Percentiles rank a stretch among this genome's conserved stretches.
Conservation (phyloP, 2,888 invertebrate genomes). For the Thymelicus lineola region DNA sequence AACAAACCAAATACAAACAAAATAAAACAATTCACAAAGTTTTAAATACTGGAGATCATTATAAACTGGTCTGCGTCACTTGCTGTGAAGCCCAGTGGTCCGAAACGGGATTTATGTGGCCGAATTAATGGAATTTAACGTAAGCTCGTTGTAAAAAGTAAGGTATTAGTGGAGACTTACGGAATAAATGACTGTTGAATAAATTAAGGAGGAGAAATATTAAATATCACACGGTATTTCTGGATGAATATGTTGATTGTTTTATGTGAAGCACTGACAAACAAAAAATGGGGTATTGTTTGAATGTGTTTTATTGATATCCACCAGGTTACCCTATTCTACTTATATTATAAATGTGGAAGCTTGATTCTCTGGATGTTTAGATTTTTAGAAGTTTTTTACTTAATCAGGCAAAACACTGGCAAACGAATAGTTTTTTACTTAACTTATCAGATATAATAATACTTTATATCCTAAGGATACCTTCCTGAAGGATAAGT, state of each 20-base stretch:
- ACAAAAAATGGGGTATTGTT: no score
- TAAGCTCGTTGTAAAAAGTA: conserved; percentile 60
- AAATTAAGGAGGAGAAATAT: conserved; percentile 21
- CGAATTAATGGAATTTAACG: conserved; percentile 67
- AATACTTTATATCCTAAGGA: no score
- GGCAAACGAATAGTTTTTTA: no score
- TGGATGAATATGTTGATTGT: not conserved
- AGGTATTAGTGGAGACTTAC: conserved; percentile 39
- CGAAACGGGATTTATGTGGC: conserved; percentile 64
- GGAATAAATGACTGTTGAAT: conserved; percentile 29
- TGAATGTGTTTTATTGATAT: no score
- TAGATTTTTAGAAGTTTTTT: no score
- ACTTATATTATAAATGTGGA: no score
- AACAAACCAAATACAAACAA: conserved; percentile 15
- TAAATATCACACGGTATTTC: not conserved
- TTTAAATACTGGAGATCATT: conserved; percentile 42
- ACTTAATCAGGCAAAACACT: no score
- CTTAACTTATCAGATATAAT: no score
- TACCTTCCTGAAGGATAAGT: no score
- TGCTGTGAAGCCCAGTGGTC: conserved; percentile 49
- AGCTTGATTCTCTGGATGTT: no score
- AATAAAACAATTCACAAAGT: conserved; percentile 28
- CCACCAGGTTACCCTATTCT: no score
- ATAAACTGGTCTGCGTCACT: conserved; percentile 43
- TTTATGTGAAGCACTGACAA: no score